Base-by-base conservation (phyloP, 2,888 invertebrate genomes). In the Heteromyza rotundicornis region DNA sequence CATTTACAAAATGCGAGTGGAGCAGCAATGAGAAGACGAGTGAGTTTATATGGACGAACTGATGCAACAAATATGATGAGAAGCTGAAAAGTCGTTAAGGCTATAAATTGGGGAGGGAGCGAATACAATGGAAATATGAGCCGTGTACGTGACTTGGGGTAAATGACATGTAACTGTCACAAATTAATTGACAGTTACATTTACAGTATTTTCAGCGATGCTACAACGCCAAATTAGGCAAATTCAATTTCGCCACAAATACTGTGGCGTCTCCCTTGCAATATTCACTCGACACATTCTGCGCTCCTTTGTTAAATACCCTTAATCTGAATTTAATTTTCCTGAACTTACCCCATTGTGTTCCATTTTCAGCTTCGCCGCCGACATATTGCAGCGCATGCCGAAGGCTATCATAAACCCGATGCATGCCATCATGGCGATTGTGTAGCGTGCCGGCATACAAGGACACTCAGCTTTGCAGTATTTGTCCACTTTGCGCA, bases 381-480 rank as follows among this genome's bases (percentile, higher is more conserved):
- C 96, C 59, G 98, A 96, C 93, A 99, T 95, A 85, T 98, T 99
- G 84, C 97, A 98, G 62, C 99, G 89, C 90, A 99, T 99, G 17
- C 99, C 99, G 79, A 96, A 96, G 84, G 95, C 95, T 79, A 96
- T 95, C 83, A 96, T 89, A 84, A 96, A 96, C 60, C 96, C 95
- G 77, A 94, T 81, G 80, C 94, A 94, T 17, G 94, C 93, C 78
- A 95, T 87, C 65, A 93, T 83, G 59, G 95, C 94, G 66, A 95
- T 91, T 14, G 95, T 95, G 84, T 91, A 95, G 69, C 96, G 89
- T 78, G 95, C 94, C 57, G 82, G 80, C 73, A 96, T 84, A 80
- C 94, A 94, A 0, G 95, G 94, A 77, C 91, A 91, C 84, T 95
- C 94, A 27, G 95, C 94, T 75, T 88, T 89, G 74, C 93, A 86